Base-by-base conservation (phyloP, 1,140 invertebrate species). In the Apis cerana region DNA sequence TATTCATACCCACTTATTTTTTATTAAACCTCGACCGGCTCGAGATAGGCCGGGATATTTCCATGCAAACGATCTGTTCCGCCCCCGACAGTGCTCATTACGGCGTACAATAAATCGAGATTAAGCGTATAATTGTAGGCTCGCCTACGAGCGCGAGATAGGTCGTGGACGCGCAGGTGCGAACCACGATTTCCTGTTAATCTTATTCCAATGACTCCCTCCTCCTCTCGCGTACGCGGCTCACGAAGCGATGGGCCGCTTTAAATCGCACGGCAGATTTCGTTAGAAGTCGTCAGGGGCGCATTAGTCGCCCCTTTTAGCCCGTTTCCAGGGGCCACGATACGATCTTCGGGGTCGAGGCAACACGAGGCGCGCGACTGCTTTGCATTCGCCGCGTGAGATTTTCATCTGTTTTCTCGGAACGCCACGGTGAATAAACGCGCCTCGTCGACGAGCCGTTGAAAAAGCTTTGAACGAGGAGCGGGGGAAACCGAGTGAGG, bases 361-460 rank as follows among this genome's bases (percentile, higher is more conserved):
- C 56, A 21, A 27, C 65, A 54, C 67, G 65, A 70, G 54, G 52
- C 83, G 69, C 84, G 88, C 91, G 86, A 92, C 90, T 91, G 88
- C 88, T 92, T 92, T 90, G 88, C 90, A 82, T 90, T 88, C 85
- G 85, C 78, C 75, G 67, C 58, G 72, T 43, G 86, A 92, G 92
- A 92, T 92, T 92, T 92, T 91, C 91, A 91, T 92, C 89, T 89
- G 89, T 91, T 93, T 91, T 90, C 89, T 92, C 75, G 85, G 91
- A 92, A 91, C 90, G 77, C 89, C 56, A 59, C 23, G 56, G 50
- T 67, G 80, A 56, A 78, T 64, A 82, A 64, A 64, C 65, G 74
- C 58, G 64, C 33, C 2, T 43, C 33, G 33, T 3, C 48, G 59
- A 72, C 56, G 65, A 70, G 48, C 21, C 56, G 56, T 61, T 48